Base-by-base conservation (phyloP, 2,113 vertebrate genomes). In the Glaucidium brasilianum region DNA sequence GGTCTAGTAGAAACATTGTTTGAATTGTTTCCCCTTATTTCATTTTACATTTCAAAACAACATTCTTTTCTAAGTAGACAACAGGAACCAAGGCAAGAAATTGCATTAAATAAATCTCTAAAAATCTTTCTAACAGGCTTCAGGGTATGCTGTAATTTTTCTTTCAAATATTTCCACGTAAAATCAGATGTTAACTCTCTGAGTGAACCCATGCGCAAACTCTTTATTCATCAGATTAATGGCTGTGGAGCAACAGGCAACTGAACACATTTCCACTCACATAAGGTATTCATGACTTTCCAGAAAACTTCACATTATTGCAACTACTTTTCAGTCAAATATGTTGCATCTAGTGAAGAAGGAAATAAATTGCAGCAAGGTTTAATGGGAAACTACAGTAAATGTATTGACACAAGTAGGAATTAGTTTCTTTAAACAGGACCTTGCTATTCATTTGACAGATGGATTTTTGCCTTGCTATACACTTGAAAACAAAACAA, bases 141-240 rank as follows among this genome's bases (percentile, higher is more conserved):
- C 83, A 60, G 97, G 97, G 92, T 94, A 85, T 58, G 53, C 75
- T 85, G 76, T 68, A 92, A 81, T 92, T 93, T 93, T 95, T 92
- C 96, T 97, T 95, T 94, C 94, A 97, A 97, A 97, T 83, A 91
- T 88, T 94, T 97, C 94, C 90, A 83, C 60, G 78, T 95, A 97
- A 97, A 97, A 98, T 97, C 97, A 97, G 96, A 97, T 86, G 96
- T 97, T 96, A 97, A 97, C 97, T 97, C 96, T 93, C 94, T 62
- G 92, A 97, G 85, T 92, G 96, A 97, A 97, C 90, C 96, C 90
- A 80, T 91, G 84, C 97, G 91, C 85, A 96, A 97, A 92, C 55
- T 66, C 50, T 94, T 95, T 91, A 92, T 90, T 90, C 92, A 95
- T 95, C 94, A 97, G 74, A 95, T 93, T 96, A 96, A 76, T 92